Evolutionary conservation across 2,888 invertebrate genomes (phyloP).

Genomic region (Melanotus villosus): DNA sequence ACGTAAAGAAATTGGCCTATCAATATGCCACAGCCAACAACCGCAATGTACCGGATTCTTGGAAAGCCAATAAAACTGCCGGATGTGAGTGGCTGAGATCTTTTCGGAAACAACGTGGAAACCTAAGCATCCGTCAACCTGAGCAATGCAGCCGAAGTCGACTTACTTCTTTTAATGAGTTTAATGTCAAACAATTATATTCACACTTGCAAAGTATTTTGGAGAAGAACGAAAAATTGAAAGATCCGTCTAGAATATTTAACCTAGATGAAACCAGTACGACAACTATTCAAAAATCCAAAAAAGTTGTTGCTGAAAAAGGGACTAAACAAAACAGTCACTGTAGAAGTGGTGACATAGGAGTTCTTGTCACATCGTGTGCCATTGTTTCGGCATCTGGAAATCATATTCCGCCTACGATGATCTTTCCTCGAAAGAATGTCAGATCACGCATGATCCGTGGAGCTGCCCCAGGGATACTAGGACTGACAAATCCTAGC

Average conservation of each 20-base stretch:
- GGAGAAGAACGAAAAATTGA: conserved; percentile 16
- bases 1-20: not conserved
- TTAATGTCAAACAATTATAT: not conserved
- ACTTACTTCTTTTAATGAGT: not conserved
- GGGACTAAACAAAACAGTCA: conserved; percentile 55
- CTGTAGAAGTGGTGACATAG: conserved; percentile 58
- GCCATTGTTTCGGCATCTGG: not conserved
- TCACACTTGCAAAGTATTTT: conserved; percentile 23
- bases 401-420: conserved; percentile 55
- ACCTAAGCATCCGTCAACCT: conserved; percentile 22
- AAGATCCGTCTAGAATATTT: conserved; percentile 43
- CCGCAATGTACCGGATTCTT: not conserved
- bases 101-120: conserved; percentile 8
- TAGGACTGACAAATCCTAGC: conserved; percentile 59
- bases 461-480: conserved; percentile 60
- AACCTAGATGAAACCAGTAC: conserved; percentile 54
- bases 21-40: not conserved
- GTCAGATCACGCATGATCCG: conserved; percentile 60
- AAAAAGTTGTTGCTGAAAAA: conserved; percentile 46
- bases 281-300: conserved; percentile 50
- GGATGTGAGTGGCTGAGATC: not conserved
- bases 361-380: too few species aligned
- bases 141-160: conserved; percentile 15
- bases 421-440: too few species aligned
- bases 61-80: not conserved